A percentile compares a stretch with the other conserved stretches of the same genome.
phyloP scores from a whole-genome alignment of 2,113 vertebrate genomes.

The human region GRCh38 chr5:140682001-140682500 shows the following conservation, averaged over 20 bases:
- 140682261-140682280: conserved; percentile 32
- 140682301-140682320: neutral
- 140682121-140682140: no score
- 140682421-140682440: neutral
- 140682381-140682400: neutral
- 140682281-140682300: neutral
- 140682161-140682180: no score
- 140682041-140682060: conserved; percentile 21
- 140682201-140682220: no score
- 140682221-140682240: no score
- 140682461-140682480: neutral
- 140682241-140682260: neutral
- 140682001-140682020: neutral
- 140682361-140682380: neutral
- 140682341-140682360: neutral
- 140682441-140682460: neutral
- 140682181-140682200: no score
- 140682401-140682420: neutral
- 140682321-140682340: neutral
- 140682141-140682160: no score
- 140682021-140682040: neutral
- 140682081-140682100: conserved; percentile 19
- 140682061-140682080: conserved; percentile 29
- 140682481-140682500: neutral
- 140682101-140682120: no score